Percentiles rank a stretch among this genome's conserved stretches.
Conservation (phyloP, 2,888 invertebrate genomes). For the Drosophila helvetica region DNA sequence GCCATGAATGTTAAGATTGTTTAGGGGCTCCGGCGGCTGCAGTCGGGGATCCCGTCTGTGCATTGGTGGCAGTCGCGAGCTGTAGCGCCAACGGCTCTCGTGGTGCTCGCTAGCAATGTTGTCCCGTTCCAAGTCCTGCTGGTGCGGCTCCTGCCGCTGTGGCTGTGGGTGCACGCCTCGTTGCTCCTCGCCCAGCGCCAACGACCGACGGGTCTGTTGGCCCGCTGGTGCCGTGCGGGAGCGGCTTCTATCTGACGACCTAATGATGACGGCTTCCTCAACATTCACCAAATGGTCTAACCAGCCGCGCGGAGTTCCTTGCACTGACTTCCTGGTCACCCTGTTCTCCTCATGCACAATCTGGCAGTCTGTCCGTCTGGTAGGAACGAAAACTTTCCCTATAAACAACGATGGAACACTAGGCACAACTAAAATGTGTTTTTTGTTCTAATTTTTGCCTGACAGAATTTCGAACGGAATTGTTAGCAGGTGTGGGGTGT, state of each 20-base stretch:
- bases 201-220: conserved; percentile 36
- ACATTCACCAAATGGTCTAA: conserved; percentile 54
- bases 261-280: conserved; percentile 47
- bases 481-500: conserved; percentile 1
- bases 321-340: conserved; percentile 21
- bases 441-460: conserved; percentile 21
- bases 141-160: conserved; percentile 10
- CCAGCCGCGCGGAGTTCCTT: conserved; percentile 37
- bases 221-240: conserved; percentile 53
- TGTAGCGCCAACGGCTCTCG: background rate
- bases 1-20: conserved; percentile 50
- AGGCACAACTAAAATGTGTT: conserved; percentile 69
- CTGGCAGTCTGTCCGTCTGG: conserved; percentile 46
- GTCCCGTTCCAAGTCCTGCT: conserved; percentile 9
- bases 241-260: conserved; percentile 60
- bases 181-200: conserved; percentile 28
- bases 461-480: conserved; percentile 11
- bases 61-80: conserved; percentile 17
- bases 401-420: conserved; percentile 63
- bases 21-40: conserved; percentile 43
- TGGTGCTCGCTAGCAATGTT: conserved; percentile 5
- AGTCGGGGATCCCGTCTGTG: conserved; percentile 36
- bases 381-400: conserved; percentile 71
- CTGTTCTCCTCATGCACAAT: conserved; percentile 45
- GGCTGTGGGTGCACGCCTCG: conserved; percentile 23